Evolutionary conservation across 2,888 invertebrate species (phyloP).

Genomic region (Diplazon laetatorius): DNA sequence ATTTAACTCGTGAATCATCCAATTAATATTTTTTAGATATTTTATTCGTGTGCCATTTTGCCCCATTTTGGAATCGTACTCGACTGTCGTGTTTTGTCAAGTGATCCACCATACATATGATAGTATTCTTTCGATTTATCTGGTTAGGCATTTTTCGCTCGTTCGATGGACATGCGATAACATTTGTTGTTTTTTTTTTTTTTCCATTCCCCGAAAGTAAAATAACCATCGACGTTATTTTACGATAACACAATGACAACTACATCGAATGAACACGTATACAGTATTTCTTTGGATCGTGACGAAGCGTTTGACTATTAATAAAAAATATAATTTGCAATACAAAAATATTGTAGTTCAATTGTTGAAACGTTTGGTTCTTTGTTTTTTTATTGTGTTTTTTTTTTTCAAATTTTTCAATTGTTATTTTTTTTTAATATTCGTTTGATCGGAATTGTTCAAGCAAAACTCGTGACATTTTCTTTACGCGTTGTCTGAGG

Average conservation of each 20-base stretch:
- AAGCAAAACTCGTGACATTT: constrained; percentile 6
- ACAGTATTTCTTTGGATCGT: constrained; percentile 10
- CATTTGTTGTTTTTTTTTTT: no score
- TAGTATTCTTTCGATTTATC: neutral
- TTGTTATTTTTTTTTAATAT: no score
- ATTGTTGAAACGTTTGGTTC: constrained; percentile 14
- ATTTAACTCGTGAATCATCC: no score
- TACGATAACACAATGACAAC: constrained; percentile 11
- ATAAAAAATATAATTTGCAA: constrained; percentile 47
- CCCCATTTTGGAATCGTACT: no score
- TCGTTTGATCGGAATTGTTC: constrained; percentile 5
- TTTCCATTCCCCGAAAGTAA: neutral
- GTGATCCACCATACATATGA: no score
- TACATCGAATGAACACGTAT: neutral
- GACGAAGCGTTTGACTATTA: constrained; percentile 32
- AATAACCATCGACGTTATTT: neutral
- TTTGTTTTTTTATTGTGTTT: neutral
- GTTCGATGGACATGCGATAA: neutral
- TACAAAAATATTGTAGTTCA: constrained; percentile 50
- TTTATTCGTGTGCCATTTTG: no score
- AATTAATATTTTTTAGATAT: no score
- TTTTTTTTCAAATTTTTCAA: neutral
- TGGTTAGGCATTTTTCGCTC: constrained; percentile 1
- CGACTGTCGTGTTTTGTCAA: no score
- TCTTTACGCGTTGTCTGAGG: neutral